Base-by-base conservation (phyloP, 2,888 invertebrate genomes). In the Iphiclides podalirius region DNA sequence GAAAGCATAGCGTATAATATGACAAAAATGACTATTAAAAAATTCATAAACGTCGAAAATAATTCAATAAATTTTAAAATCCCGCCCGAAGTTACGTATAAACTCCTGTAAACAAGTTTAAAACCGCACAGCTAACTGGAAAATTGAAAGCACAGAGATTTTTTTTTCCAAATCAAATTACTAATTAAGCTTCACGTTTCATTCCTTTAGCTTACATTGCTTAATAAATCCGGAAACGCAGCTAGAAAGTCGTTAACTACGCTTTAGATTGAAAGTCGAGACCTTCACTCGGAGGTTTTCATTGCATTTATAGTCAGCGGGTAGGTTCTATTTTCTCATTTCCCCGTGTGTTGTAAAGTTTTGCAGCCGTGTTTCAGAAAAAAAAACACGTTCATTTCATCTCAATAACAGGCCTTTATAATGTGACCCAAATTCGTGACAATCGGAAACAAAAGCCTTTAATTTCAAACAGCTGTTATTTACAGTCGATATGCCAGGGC, bases 131-230 rank as follows among this genome's bases (percentile, higher is more conserved):
- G 54, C 55, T 53, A 50, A 54, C 57, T 47, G 39, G 55, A 61
- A 66, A 66, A 61, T 63, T 67, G 64, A 72, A 72, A 70, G 62
- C 64, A 59, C 59, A 66, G 69, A 66, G n/a, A n/a, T n/a, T 75
- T 76, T 50, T 49, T 43, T 70, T 66, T 68, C 70, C 63, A 72
- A 78, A 80, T 78, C 72, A 70, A 75, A 74, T 67, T 71, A 71
- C 72, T 82, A 81, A 83, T 82, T 79, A 78, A 75, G 68, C 79
- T 73, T 78, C 76, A 76, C 72, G 66, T 66, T 66, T 70, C 64
- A 61, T 59, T 67, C 65, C 67, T 70, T 72, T 63, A 60, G 66
- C 70, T 81, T 81, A 79, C 78, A 79, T 79, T 76, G 71, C 72
- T 72, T 75, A 75, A 75, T 75, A 79, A 75, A 75, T 66, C 70